These are phyloP conservation scores for Rhopalosiphum padi DNA, from an alignment of 1,140 invertebrate genomes.

Conservation along the genomic window DNA sequence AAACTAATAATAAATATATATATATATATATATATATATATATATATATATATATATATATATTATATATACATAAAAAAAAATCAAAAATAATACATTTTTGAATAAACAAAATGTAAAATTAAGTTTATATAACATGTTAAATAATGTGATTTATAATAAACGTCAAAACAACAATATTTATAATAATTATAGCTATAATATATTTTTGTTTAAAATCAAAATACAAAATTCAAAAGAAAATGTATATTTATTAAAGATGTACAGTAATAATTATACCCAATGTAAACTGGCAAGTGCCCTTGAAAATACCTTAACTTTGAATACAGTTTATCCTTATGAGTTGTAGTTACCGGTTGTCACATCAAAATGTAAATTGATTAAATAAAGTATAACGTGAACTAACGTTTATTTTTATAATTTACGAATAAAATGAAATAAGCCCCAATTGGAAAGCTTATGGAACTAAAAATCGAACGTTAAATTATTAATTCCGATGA, in stretches of 20 bases:
- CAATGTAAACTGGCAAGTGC: no score
- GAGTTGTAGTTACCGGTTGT: not conserved
- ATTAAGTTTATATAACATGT: not conserved
- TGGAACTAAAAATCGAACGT: not conserved
- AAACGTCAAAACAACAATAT: not conserved
- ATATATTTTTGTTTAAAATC: no score
- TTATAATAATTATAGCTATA: not conserved
- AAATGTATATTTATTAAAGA: no score
- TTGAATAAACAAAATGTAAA: not conserved
- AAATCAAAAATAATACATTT: not conserved
- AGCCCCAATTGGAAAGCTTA: not conserved
- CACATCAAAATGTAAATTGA: not conserved
- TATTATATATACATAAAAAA: no score
- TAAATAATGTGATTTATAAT: not conserved
- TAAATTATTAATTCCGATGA: not conserved
- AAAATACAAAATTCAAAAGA: no score
- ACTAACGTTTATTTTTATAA: not conserved
- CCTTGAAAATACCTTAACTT: no score
- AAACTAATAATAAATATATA: not conserved
- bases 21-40: no score
- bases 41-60: no score
- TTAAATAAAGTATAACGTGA: not conserved
- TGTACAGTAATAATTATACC: no score
- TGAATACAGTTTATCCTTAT: not conserved
- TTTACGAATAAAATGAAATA: not conserved